These are phyloP conservation scores for Pseudomyrmex pallidus DNA, from an alignment of 1,140 invertebrate genomes.

Conservation along the genomic window DNA sequence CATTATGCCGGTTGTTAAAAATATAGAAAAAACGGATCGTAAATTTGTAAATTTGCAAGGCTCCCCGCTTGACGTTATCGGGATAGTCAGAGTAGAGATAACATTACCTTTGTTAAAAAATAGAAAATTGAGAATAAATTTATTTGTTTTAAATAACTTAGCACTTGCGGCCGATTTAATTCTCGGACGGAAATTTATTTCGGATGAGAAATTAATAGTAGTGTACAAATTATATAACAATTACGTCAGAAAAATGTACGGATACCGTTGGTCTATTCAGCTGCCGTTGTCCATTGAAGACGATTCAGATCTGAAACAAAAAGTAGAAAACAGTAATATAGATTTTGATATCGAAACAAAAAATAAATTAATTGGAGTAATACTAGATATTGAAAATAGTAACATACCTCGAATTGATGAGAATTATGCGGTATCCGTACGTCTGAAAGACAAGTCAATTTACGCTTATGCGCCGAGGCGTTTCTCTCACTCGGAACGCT, in stretches of 20 bases:
- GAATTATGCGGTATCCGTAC: background rate
- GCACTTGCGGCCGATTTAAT: background rate
- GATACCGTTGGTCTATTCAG: no score
- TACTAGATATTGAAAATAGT: background rate
- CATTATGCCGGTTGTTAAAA: no score
- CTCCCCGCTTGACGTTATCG: no score
- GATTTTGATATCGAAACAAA: background rate
- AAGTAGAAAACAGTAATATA: background rate
- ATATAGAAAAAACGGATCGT: background rate
- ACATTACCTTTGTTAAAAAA: background rate
- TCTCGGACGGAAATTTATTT: background rate
- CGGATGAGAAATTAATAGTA: no score
- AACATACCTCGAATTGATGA: background rate
- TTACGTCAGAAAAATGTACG: no score
- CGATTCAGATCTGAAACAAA: background rate
- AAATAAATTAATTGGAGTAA: background rate
- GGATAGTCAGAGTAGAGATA: background rate
- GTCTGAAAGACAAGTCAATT: background rate
- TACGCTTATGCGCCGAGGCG: background rate
- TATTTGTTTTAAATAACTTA: background rate
- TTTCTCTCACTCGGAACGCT: background rate
- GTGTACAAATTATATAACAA: no score
- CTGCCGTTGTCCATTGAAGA: no score
- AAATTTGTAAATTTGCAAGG: no score
- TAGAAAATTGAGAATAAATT: background rate